A percentile compares a stretch with the other conserved stretches of the same genome.
Conservation (phyloP, 2,797 vertebrate species). For the Hapalemur alaotrensis region DNA sequence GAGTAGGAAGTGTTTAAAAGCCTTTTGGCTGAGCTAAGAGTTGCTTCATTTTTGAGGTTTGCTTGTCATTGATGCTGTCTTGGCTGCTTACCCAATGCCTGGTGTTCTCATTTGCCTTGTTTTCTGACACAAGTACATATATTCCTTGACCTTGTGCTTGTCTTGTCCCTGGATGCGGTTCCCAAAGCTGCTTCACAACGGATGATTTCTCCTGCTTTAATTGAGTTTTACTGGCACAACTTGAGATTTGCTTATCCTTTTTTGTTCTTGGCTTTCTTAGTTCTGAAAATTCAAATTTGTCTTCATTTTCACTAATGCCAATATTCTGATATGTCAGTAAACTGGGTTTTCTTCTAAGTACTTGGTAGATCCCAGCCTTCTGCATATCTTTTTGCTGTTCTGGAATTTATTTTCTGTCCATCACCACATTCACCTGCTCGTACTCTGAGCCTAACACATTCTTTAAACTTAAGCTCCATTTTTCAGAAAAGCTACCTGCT, state of each 20-base stretch:
- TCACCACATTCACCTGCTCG: not conserved
- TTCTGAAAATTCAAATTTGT: not conserved
- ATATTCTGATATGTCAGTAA: not conserved
- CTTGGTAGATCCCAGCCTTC: not conserved
- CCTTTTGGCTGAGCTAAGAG: not conserved
- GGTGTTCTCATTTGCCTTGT: constrained; percentile 38
- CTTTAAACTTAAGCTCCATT: not conserved
- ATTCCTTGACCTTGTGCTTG: not conserved
- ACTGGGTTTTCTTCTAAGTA: not conserved
- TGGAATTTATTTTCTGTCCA: not conserved
- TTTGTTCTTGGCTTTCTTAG: not conserved
- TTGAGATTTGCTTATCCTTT: not conserved
- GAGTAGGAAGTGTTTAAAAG: constrained; percentile 11
- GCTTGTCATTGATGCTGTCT: not conserved
- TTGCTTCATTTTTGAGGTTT: not conserved
- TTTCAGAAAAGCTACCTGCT: not conserved
- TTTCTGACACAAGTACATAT: not conserved
- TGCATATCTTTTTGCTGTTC: not conserved
- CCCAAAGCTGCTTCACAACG: not conserved
- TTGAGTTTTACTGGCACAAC: not conserved
- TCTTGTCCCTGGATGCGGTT: not conserved
- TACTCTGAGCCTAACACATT: not conserved
- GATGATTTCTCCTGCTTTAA: not conserved
- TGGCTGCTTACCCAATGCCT: not conserved
- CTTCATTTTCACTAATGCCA: not conserved